Base-by-base conservation (phyloP, 2,113 vertebrate species). In the Channa argus region DNA sequence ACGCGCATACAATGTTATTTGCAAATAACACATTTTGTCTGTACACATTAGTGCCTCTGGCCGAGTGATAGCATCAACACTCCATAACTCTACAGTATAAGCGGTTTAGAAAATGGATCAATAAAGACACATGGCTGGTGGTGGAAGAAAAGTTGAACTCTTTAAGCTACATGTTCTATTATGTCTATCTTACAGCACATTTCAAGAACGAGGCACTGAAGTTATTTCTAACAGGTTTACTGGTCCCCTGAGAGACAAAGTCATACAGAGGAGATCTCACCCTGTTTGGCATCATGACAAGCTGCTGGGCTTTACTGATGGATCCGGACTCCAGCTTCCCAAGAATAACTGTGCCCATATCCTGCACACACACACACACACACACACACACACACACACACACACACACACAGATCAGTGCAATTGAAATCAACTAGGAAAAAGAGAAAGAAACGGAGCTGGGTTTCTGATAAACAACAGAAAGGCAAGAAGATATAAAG, bases 261-360 rank as follows among this genome's bases (percentile, higher is more conserved):
- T 53, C 41, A 52, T 0, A 13, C 33, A 33, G 46, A 55, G 50
- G 51, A 46, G 41, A 33, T 67, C 91, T 90, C 94, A 99, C 98
- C 96, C 98, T 96, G 91, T 99, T 99, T 88, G 98, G 98, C 98
- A 99, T 99, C 98, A 99, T 99, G 84, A 97, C 95, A 88, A 99
- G 95, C 91, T 98, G 97, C 74, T 98, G 97, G 91, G 97, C 97
- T 97, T 98, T 99, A 89, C 95, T 95, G 90, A 99, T 98, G 66
- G 89, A 96, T 74, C 98, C 98, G 0, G 98, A 99, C 92, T 99
- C 98, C 94, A 99, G 94, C 92, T 99, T 99, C 80, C 98, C 98
- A 43, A 99, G 95, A 83, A 99, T 95, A 78, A 99, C 97, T 14
- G 97, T 99, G 77, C 98, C 98, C 98, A 99, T 99, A 87, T 99